Evolutionary conservation across 1,140 invertebrate genomes (phyloP), one percentile per base, ranked within the genome.

Genomic region (Drosophila varians): DNA sequence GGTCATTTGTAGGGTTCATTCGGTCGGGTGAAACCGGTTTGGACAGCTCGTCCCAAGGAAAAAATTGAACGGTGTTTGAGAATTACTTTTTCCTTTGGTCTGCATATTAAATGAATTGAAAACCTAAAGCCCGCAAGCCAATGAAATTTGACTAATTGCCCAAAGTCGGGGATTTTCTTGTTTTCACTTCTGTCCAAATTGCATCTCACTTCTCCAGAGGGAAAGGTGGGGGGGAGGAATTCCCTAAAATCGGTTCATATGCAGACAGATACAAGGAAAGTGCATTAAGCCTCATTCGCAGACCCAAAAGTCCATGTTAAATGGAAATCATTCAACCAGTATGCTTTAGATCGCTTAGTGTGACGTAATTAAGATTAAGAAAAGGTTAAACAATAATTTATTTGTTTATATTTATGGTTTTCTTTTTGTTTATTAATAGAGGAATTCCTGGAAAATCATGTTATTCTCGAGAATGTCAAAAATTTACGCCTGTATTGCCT

Each of bases 251-350:
- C 48, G 42, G 38, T 69, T 74, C 43, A 76, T 47, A 82, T 82
- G 73, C 77, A 82, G 57, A 57, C 61, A 60, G 57, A 56, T 82
- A 82, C 77, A 82, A 65, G 77, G 53, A 69, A 82, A 82, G 77
- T 82, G 69, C 77, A 82, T 82, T 82, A 82, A 53, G 34, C 48
- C 23, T 40, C 43, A 42, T 19, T 18, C 26, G 18, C 4, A 54
- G 28, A 31, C 16, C 21, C 2, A 18, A 64, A 64, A 74, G 62
- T 45, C 65, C 46, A 52, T 79, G 71, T 75, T 49, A 55, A 69
- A 51, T 55, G 68, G 46, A 56, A 65, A 65, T 70, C 34, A 8
- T 40, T 53, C 38, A 7, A 28, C 4, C 11, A 14, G 8, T n/a
- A 28, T 23, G 16, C 28, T 14, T 46, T 11, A 25, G 56, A 43